phyloP scores from a whole-genome alignment of 2,888 invertebrate species.

The Euphydryas editha region DNA sequence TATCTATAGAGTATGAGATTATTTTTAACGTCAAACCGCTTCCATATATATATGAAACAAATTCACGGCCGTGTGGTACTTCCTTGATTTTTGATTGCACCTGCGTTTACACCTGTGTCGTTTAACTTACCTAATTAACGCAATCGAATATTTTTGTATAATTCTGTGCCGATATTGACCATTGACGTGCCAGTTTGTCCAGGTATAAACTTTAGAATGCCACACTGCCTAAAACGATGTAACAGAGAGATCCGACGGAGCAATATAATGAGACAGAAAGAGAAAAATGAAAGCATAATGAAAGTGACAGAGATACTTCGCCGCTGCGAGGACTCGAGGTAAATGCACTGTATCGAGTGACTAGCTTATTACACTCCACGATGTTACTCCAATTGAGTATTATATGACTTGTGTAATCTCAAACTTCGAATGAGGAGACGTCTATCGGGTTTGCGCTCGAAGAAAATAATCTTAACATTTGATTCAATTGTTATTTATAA shows the following conservation, averaged over 20 bases:
- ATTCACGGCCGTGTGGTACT: slow-evolving; percentile 46
- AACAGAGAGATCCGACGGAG: slow-evolving; percentile 70
- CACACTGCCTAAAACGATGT: slow-evolving; percentile 77
- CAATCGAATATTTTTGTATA: slow-evolving; percentile 36
- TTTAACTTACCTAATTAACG: slow-evolving; percentile 42
- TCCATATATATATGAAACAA: slow-evolving; percentile 38
- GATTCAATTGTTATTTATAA: slow-evolving; percentile 2
- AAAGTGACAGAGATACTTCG: slow-evolving; percentile 57
- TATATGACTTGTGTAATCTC: slow-evolving; percentile 38
- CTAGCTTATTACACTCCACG: slow-evolving; percentile 48
- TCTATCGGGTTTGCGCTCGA: not conserved
- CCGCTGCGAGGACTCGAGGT: slow-evolving; percentile 75
- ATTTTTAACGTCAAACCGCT: slow-evolving; percentile 40
- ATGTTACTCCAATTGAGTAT: slow-evolving; percentile 30
- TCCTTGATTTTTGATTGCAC: slow-evolving; percentile 38
- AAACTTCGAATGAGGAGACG: slow-evolving; percentile 34
- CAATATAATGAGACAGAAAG: slow-evolving; percentile 57
- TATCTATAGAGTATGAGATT: slow-evolving; percentile 43
- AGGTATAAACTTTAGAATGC: slow-evolving; percentile 75
- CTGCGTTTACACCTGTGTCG: slow-evolving; percentile 40
- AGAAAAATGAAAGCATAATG: slow-evolving; percentile 52
- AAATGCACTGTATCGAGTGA: slow-evolving; percentile 75
- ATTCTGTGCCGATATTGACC: slow-evolving; percentile 67
- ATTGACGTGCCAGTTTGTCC: slow-evolving; percentile 76
- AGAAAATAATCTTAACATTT: not conserved